phyloP scores from a whole-genome alignment of 2,797 vertebrate genomes.

The Myripristis jacobus region DNA sequence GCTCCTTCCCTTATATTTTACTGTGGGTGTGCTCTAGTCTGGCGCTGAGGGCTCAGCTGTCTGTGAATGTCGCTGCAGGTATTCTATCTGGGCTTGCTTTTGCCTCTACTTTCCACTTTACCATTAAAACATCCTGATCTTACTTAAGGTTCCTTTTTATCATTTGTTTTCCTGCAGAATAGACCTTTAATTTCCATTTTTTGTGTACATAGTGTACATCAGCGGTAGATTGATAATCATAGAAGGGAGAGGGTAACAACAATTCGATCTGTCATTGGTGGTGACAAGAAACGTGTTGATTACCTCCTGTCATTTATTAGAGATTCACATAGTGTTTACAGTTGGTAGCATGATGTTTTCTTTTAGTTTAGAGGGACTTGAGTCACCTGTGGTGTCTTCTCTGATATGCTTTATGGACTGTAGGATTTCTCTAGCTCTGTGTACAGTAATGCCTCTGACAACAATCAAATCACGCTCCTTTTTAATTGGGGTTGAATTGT shows the following conservation, averaged over 20 bases:
- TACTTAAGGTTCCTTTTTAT: conserved; percentile 28
- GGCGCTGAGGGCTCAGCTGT: conserved; percentile 74
- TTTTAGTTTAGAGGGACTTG: conserved; percentile 1
- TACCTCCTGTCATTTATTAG: not conserved
- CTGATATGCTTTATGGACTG: conserved; percentile 4
- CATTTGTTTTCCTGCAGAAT: not conserved
- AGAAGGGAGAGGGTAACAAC: not conserved
- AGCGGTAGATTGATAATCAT: conserved; percentile 8
- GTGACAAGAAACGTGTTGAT: conserved; percentile 16
- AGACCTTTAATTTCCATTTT: conserved; percentile 4
- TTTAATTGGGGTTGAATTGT: conserved; percentile 12
- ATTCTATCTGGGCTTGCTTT: conserved; percentile 52
- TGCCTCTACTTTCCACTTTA: conserved; percentile 36
- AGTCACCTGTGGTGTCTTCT: conserved; percentile 17
- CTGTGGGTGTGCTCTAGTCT: conserved; percentile 75
- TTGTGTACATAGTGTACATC: conserved; percentile 5
- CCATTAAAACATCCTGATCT: conserved; percentile 46
- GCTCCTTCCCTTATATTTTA: conserved; percentile 59
- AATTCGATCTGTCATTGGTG: not conserved
- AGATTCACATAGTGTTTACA: not conserved
- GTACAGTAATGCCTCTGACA: conserved; percentile 63
- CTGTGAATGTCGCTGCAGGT: conserved; percentile 76
- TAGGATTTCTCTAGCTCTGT: conserved; percentile 7
- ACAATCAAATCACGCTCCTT: not conserved
- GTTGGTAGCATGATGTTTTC: conserved; percentile 19